A percentile compares a stretch with the other conserved stretches of the same genome.
Conservation (phyloP, 2,888 invertebrate species). For the Dexiosoma caninum region DNA sequence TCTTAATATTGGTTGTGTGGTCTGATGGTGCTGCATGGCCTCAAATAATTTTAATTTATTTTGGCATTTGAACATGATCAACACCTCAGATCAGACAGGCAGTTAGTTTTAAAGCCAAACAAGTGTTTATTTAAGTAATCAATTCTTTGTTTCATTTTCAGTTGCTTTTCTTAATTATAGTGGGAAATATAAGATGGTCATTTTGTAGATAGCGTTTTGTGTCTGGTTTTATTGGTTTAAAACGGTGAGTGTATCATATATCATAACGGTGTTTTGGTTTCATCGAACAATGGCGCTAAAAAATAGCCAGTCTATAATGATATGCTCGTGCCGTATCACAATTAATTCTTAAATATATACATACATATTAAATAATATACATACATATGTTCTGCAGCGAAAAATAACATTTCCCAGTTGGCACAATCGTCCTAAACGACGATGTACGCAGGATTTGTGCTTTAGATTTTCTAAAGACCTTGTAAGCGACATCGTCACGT, state of each 20-base stretch:
- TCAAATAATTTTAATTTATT: constrained; percentile 47
- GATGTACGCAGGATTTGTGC: no score
- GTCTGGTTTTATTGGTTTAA: constrained; percentile 46
- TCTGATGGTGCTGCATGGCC: constrained; percentile 4
- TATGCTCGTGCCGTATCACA: background rate
- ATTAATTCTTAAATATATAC: background rate
- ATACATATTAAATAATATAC: no score
- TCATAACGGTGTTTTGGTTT: constrained; percentile 48
- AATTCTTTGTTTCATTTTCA: constrained; percentile 19
- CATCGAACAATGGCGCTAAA: constrained; percentile 53
- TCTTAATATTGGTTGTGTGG: background rate
- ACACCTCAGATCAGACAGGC: constrained; percentile 17
- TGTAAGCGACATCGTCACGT: no score
- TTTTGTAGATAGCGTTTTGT: constrained; percentile 6
- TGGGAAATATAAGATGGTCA: constrained; percentile 48
- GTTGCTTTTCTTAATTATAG: background rate
- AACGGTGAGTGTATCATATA: constrained; percentile 29
- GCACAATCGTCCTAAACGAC: no score
- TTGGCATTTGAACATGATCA: constrained; percentile 54
- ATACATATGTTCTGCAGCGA: no score
- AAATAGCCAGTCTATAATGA: background rate
- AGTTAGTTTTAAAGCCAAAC: constrained; percentile 54
- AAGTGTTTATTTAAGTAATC: constrained; percentile 52
- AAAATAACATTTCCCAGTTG: no score
- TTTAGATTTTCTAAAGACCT: no score